Percentiles rank a stretch among this genome's conserved stretches.
phyloP scores from a whole-genome alignment of 2,113 vertebrate species.

The Gasterosteus aculeatus region DNA sequence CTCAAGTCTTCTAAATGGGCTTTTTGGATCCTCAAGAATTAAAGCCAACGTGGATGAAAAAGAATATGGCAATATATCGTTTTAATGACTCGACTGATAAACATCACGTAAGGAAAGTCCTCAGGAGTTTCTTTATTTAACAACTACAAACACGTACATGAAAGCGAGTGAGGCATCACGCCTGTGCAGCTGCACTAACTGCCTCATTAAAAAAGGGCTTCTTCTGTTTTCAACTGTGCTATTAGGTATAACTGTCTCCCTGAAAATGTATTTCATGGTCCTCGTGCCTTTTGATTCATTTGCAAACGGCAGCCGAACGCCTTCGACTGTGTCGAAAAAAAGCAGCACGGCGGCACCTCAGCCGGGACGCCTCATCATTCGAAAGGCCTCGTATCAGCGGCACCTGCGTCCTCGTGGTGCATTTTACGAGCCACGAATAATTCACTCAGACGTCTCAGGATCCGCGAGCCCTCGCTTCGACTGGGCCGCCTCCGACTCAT shows the following conservation, averaged over 20 bases:
- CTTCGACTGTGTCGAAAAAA: background rate
- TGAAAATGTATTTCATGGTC: background rate
- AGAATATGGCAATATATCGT: background rate
- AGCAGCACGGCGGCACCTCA: background rate
- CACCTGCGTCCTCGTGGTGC: background rate
- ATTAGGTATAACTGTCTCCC: background rate
- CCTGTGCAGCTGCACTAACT: background rate
- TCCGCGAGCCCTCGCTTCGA: conserved; percentile 12
- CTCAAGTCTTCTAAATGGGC: background rate
- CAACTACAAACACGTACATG: background rate
- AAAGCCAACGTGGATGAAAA: background rate
- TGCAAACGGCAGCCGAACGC: background rate
- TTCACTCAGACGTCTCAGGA: conserved; percentile 4
- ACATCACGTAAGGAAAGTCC: background rate
- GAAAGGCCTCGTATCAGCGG: conserved; percentile 2
- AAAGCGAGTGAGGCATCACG: background rate
- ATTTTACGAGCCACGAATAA: conserved; percentile 15
- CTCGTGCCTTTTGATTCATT: background rate
- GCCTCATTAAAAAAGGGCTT: background rate
- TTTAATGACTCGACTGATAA: background rate
- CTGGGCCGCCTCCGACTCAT: conserved; percentile 40
- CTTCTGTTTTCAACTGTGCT: background rate
- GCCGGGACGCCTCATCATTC: conserved; percentile 11
- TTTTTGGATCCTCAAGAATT: background rate
- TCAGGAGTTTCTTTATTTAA: background rate